phyloP scores from a whole-genome alignment of 2,888 invertebrate genomes.

The Tupiocoris notatus region DNA sequence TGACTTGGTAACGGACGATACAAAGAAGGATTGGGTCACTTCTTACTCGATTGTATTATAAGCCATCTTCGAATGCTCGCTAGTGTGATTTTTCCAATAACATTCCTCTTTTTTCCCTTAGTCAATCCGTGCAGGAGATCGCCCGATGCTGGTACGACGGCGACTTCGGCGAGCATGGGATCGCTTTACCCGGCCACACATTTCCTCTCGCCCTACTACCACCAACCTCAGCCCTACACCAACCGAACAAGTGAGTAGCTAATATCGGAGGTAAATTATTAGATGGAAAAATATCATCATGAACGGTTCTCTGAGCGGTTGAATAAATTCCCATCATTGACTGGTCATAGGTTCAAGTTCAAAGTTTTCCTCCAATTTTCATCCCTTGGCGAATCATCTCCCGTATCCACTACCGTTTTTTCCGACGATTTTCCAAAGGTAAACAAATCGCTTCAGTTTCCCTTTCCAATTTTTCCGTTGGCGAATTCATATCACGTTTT shows the following conservation, averaged over 20 bases:
- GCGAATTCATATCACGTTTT: too few species aligned
- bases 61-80: background rate
- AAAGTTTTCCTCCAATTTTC: too few species aligned
- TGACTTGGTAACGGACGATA: constrained; percentile 37
- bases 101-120: constrained; percentile 5
- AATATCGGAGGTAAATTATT: too few species aligned
- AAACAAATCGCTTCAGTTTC: too few species aligned
- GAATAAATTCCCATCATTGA: too few species aligned
- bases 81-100: background rate
- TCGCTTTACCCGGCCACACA: constrained; percentile 54
- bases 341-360: too few species aligned
- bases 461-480: too few species aligned
- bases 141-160: constrained; percentile 48
- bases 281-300: too few species aligned
- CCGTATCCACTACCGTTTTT: too few species aligned
- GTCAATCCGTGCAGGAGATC: constrained; percentile 47
- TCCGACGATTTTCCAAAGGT: too few species aligned
- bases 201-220: constrained; percentile 69
- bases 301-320: too few species aligned
- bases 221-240: constrained; percentile 55
- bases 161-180: constrained; percentile 45
- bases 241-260: constrained; percentile 43
- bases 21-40: constrained; percentile 36
- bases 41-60: constrained; percentile 20
- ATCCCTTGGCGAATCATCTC: too few species aligned